Evolutionary conservation across 2,113 vertebrate species (phyloP).

Genomic region (Aegypius monachus): DNA sequence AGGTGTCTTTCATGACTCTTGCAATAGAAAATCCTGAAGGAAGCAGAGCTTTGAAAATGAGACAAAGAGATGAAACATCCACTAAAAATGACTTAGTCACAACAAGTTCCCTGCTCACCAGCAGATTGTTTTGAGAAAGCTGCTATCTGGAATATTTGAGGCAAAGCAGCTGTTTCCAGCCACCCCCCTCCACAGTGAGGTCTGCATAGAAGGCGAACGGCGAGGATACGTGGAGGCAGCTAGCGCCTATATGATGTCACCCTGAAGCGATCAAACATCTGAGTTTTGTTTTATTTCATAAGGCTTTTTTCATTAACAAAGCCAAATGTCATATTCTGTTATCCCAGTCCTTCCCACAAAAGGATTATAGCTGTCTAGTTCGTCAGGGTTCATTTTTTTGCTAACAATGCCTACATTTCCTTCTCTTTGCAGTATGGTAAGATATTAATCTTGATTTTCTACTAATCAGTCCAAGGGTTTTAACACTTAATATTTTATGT

Average conservation of each 20-base stretch:
- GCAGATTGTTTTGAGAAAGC: conserved; percentile 21
- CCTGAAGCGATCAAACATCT: not conserved
- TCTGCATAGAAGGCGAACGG: not conserved
- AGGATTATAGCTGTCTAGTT: conserved; percentile 12
- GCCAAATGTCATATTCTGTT: not conserved
- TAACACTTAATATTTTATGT: not conserved
- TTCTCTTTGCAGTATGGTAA: not conserved
- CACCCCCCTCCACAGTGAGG: not conserved
- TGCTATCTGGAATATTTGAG: conserved; percentile 36
- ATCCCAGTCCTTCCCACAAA: not conserved
- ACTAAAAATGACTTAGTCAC: conserved; percentile 11
- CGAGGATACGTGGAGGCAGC: not conserved
- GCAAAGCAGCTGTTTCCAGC: conserved; percentile 6
- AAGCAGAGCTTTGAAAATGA: not conserved
- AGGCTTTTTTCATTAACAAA: conserved; percentile 1
- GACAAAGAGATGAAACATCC: conserved; percentile 26
- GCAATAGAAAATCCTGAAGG: not conserved
- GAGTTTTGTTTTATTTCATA: conserved; percentile 2
- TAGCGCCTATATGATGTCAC: conserved; percentile 12
- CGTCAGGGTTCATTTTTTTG: not conserved
- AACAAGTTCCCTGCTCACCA: not conserved
- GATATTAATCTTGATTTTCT: conserved; percentile 27
- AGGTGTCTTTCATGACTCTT: not conserved
- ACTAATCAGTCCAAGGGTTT: not conserved
- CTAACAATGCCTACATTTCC: not conserved